Evolutionary conservation across 2,113 vertebrate species (phyloP).

Genomic region (Trochalopteron elliotii): DNA sequence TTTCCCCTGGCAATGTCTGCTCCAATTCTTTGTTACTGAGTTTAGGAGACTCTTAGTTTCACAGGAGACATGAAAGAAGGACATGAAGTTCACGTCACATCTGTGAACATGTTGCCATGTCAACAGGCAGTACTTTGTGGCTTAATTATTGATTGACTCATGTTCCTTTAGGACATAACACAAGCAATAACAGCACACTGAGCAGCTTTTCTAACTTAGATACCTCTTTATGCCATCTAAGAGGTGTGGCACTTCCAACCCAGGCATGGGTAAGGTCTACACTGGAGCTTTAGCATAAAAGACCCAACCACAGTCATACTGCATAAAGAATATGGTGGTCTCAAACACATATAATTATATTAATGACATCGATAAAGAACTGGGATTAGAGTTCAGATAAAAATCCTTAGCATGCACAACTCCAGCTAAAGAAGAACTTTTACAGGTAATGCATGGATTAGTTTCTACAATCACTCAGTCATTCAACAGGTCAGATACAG

Average conservation of each 20-base stretch:
- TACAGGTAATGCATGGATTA: background rate
- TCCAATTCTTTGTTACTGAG: constrained; percentile 28
- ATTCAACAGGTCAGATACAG: background rate
- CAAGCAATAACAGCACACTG: constrained; percentile 64
- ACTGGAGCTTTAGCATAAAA: background rate
- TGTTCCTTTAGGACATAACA: constrained; percentile 70
- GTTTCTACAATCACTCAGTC: background rate
- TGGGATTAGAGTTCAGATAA: background rate
- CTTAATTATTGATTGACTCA: constrained; percentile 76
- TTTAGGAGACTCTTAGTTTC: constrained; percentile 50
- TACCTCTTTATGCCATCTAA: constrained; percentile 8
- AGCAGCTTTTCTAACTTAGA: constrained; percentile 46
- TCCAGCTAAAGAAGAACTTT: background rate
- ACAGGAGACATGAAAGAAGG: constrained; percentile 59
- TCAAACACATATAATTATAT: background rate
- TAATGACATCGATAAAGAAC: background rate
- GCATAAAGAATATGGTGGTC: background rate
- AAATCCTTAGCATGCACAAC: background rate
- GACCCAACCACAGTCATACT: background rate
- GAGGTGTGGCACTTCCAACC: constrained; percentile 30
- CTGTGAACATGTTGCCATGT: constrained; percentile 63
- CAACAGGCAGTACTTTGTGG: constrained; percentile 68
- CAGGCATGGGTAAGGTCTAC: background rate
- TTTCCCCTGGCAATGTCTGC: background rate
- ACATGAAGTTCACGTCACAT: constrained; percentile 64